Conservation (phyloP, 2,797 vertebrate genomes). For the Enteromius thamalakanensis region DNA sequence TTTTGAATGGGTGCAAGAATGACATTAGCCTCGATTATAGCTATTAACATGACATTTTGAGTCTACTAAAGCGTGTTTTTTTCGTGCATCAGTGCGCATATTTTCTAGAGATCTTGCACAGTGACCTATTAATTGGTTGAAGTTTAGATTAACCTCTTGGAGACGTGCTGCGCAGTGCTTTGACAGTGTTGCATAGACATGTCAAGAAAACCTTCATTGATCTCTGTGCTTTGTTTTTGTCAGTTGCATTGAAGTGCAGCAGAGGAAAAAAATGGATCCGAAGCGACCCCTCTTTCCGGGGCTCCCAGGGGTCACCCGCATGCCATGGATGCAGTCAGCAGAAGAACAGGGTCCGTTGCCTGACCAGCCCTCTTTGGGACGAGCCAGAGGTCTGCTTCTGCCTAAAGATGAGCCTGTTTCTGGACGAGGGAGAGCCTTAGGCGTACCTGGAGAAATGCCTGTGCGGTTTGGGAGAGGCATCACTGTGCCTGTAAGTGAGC, state of each 20-base stretch:
- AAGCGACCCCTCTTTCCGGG: conserved; percentile 57
- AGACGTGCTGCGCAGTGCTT: not conserved
- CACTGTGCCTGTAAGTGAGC: conserved; percentile 23
- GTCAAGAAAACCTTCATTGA: not conserved
- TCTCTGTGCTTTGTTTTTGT: not conserved
- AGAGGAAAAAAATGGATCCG: conserved; percentile 70
- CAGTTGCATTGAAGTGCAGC: not conserved
- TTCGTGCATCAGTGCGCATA: not conserved
- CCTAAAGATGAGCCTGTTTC: conserved; percentile 46
- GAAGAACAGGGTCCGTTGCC: conserved; percentile 56
- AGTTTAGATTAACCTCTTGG: not conserved
- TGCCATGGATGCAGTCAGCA: conserved; percentile 56
- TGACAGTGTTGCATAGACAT: not conserved
- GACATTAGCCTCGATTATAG: not conserved
- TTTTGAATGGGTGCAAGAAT: not conserved
- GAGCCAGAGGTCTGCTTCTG: conserved; percentile 63
- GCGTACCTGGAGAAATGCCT: conserved; percentile 16
- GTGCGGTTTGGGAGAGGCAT: conserved; percentile 50
- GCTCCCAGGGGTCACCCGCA: conserved; percentile 28
- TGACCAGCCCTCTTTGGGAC: conserved; percentile 58
- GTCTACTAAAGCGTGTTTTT: not conserved
- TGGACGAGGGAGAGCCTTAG: conserved; percentile 65
- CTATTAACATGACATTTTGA: not conserved
- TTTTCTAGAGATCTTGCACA: not conserved
- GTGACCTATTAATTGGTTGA: not conserved